Conservation (phyloP, 1,140 invertebrate genomes). For the Charaxes varanes region DNA sequence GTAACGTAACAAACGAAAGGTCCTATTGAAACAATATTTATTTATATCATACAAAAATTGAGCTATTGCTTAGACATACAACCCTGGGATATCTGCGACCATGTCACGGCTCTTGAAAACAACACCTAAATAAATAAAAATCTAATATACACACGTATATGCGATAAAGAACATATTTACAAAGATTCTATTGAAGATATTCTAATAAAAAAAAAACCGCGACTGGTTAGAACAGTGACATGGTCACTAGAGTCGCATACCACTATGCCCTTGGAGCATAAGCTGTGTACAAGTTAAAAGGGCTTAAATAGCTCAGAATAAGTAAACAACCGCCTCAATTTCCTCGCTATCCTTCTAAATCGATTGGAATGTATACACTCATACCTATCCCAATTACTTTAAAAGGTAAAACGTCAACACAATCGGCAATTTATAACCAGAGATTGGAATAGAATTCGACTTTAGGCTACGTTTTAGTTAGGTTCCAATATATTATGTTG, state of each 20-base stretch:
- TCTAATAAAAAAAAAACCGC: slow-evolving; percentile 17
- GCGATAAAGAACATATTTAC: slow-evolving; percentile 43
- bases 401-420: slow-evolving; percentile 5
- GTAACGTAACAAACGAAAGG: slow-evolving; percentile 55
- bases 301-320: slow-evolving; percentile 52
- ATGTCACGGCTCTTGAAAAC: slow-evolving; percentile 39
- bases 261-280: slow-evolving; percentile 57
- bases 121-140: slow-evolving; percentile 7
- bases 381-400: slow-evolving; percentile 7
- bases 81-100: slow-evolving; percentile 66
- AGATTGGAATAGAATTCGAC: no score
- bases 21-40: slow-evolving; percentile 32
- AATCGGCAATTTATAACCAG: no score
- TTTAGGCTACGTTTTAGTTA: no score
- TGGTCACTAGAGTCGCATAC: slow-evolving; percentile 65
- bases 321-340: slow-evolving; percentile 3
- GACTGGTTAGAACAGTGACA: slow-evolving; percentile 37
- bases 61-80: slow-evolving; percentile 69
- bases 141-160: slow-evolving; percentile 1
- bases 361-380: slow-evolving; percentile 17
- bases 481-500: no score
- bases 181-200: slow-evolving; percentile 30
- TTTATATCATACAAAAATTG: slow-evolving; percentile 53
- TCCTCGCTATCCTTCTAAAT: slow-evolving; percentile 4
- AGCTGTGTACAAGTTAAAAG: slow-evolving; percentile 50